Percentiles rank a stretch among this genome's conserved stretches.
Conservation (phyloP, 2,797 vertebrate genomes). For the Remorina albescens region DNA sequence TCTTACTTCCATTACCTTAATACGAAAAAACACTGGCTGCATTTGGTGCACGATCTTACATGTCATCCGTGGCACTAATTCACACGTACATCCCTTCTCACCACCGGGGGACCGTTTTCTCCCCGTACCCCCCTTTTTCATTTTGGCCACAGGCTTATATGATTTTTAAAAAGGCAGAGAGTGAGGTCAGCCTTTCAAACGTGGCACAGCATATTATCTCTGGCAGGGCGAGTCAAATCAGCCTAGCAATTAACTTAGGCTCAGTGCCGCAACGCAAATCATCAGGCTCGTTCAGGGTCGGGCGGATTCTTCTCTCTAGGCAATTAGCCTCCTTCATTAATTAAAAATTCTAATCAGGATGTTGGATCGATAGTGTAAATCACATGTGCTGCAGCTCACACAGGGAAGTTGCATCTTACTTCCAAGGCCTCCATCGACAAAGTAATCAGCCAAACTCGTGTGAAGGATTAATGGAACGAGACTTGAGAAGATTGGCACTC, state of each 20-base stretch:
- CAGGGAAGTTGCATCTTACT: slow-evolving; percentile 73
- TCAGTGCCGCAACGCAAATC: slow-evolving; percentile 77
- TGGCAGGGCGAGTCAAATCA: slow-evolving; percentile 75
- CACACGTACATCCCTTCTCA: slow-evolving; percentile 55
- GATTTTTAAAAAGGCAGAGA: slow-evolving; percentile 75
- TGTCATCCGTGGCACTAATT: slow-evolving; percentile 58
- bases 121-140: slow-evolving; percentile 7
- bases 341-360: slow-evolving; percentile 85
- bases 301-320: slow-evolving; percentile 75
- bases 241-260: slow-evolving; percentile 80
- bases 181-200: slow-evolving; percentile 74
- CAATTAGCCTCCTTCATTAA: slow-evolving; percentile 85
- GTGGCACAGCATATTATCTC: slow-evolving; percentile 74
- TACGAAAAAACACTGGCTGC: slow-evolving; percentile 49
- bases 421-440: slow-evolving; percentile 60
- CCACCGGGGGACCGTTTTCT: neutral
- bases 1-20: slow-evolving; percentile 70
- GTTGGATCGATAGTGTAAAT: slow-evolving; percentile 81
- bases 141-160: slow-evolving; percentile 53
- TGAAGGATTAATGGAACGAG: slow-evolving; percentile 60
- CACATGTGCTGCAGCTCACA: slow-evolving; percentile 64
- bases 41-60: slow-evolving; percentile 59
- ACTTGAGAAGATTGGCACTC: slow-evolving; percentile 42
- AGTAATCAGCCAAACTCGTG: slow-evolving; percentile 67
- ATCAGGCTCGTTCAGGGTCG: slow-evolving; percentile 73